phyloP scores from a whole-genome alignment of 2,888 invertebrate species.

The Steinernema hermaphroditum region DNA sequence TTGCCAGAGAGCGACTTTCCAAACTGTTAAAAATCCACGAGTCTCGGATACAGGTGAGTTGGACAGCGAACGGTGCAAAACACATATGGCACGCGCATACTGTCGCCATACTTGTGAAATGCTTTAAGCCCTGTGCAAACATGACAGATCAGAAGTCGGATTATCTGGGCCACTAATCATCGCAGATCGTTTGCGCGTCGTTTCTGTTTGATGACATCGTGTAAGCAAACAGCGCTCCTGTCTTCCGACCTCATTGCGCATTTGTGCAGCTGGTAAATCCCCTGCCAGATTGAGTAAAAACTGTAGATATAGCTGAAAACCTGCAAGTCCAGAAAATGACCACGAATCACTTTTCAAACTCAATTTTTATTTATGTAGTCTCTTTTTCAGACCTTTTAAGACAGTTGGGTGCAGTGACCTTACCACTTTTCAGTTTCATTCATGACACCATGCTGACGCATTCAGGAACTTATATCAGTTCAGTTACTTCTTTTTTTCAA shows the following conservation, averaged over 20 bases:
- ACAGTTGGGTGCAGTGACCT: no score
- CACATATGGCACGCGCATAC: slow-evolving; percentile 12
- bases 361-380: no score
- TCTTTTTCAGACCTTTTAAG: no score
- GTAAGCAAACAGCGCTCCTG: slow-evolving; percentile 9
- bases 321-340: no score
- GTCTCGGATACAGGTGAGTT: slow-evolving; percentile 41
- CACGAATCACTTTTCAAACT: no score
- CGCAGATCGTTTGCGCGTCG: slow-evolving; percentile 20
- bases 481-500: no score
- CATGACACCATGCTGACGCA: no score
- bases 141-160: slow-evolving; percentile 23
- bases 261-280: slow-evolving; percentile 7
- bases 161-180: slow-evolving; percentile 17
- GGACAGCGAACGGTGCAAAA: background rate
- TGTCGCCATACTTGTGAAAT: slow-evolving; percentile 23
- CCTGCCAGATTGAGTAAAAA: background rate
- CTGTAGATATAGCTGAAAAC: no score
- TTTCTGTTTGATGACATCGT: slow-evolving; percentile 24
- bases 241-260: background rate
- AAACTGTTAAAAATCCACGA: slow-evolving; percentile 40
- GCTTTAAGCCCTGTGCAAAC: slow-evolving; percentile 10
- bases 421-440: no score
- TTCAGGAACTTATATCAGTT: no score
- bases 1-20: slow-evolving; percentile 39